A percentile compares a stretch with the other conserved stretches of the same genome.
These are phyloP conservation scores for Melanotaenia parkinsoni DNA, from an alignment of 2,797 vertebrate genomes.

Conservation along the genomic window DNA sequence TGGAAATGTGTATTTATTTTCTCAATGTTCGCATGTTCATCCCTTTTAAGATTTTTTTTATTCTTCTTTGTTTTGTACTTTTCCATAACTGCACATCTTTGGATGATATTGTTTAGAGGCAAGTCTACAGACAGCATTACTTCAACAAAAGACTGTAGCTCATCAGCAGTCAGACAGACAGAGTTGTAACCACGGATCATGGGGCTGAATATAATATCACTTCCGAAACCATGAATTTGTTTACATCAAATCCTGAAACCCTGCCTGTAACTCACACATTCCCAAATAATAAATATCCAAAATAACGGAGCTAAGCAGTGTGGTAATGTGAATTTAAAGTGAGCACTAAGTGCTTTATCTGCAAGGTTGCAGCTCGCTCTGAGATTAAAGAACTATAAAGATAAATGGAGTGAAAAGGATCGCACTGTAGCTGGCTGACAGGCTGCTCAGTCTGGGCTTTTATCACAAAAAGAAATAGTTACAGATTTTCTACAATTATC, in stretches of 20 bases:
- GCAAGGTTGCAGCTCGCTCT: constrained; percentile 31
- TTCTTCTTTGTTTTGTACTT: constrained; percentile 4
- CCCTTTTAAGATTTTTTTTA: neutral
- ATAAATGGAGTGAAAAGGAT: constrained; percentile 33
- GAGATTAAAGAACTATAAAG: constrained; percentile 38
- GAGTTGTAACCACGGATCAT: neutral
- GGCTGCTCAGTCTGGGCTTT: constrained; percentile 44
- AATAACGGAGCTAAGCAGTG: constrained; percentile 13
- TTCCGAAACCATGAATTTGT: constrained; percentile 5
- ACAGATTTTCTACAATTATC: constrained; percentile 41
- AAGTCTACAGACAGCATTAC: neutral
- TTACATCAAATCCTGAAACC: neutral
- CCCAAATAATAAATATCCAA: constrained; percentile 6
- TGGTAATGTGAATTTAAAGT: constrained; percentile 36
- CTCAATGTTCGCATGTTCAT: no score
- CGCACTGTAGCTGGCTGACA: constrained; percentile 18
- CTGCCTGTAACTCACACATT: neutral
- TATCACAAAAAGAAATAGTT: constrained; percentile 36
- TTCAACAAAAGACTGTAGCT: neutral
- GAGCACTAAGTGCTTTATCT: constrained; percentile 48
- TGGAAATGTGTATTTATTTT: no score
- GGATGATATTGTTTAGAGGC: neutral
- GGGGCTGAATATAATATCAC: neutral
- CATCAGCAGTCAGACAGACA: neutral
- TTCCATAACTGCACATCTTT: neutral